Evolutionary conservation across 1,140 invertebrate genomes (phyloP).

Genomic region (Nomia melanderi): DNA sequence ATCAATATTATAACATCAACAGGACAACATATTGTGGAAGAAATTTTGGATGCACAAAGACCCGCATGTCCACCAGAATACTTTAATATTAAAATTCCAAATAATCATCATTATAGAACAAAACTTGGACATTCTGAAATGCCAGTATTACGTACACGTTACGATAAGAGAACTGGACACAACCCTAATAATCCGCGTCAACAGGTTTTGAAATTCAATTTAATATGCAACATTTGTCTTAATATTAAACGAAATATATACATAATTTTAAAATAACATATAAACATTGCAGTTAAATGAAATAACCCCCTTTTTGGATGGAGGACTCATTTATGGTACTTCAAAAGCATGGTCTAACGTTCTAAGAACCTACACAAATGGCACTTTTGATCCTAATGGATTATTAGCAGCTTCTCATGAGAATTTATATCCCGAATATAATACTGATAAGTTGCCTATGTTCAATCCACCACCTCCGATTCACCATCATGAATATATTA

Average conservation of each 20-base stretch:
- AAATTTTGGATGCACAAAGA: conserved; percentile 84
- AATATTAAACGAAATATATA: background rate
- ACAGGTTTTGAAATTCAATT: conserved; percentile 73
- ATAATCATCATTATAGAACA: conserved; percentile 73
- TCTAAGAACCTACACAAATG: conserved; percentile 80
- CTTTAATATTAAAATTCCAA: conserved; percentile 82
- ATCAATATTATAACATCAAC: conserved; percentile 8
- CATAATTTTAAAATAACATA: conserved; percentile 18
- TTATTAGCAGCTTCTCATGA: conserved; percentile 71
- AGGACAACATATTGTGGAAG: conserved; percentile 85
- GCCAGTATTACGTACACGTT: conserved; percentile 78
- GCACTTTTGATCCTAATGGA: conserved; percentile 78
- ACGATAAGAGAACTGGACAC: conserved; percentile 79
- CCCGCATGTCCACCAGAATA: conserved; percentile 83
- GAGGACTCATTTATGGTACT: conserved; percentile 83
- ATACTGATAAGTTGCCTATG: conserved; percentile 81
- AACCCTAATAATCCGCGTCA: conserved; percentile 83
- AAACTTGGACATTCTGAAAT: conserved; percentile 71
- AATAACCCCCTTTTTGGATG: conserved; percentile 84
- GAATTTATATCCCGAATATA: conserved; percentile 81
- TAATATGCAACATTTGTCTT: background rate
- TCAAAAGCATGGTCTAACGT: conserved; percentile 83
- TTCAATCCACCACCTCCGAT: conserved; percentile 84
- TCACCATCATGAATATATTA: conserved; percentile 76
- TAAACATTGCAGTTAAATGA: conserved; percentile 81